Base-by-base conservation (phyloP, 2,888 invertebrate species). In the Ophion ellenae region DNA sequence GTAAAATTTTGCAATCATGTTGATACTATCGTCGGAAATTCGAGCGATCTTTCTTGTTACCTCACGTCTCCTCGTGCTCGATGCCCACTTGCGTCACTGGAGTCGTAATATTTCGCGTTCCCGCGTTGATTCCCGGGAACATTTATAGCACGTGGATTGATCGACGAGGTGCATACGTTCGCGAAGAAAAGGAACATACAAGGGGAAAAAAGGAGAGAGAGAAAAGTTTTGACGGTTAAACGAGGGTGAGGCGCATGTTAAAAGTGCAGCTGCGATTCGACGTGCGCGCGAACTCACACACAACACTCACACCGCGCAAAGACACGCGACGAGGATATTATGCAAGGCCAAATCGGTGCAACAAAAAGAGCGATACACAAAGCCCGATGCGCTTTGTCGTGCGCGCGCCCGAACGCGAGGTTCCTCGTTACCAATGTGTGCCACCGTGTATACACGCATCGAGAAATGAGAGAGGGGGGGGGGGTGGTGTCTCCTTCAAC, bases 301-400 rank as follows among this genome's bases (percentile, higher is more conserved):
- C 40, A 7, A 40, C 40, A 36, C 36, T 6, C 36, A 47, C 14
- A 47, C 47, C 47, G 11, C 47, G 40, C 47, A 10, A 47, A 47
- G 14, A 14, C n/a, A 59, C 36, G 66, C 59, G 69, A 59, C 67
- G 69, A 71, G 63, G 63, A 79, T 71, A 71, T 63, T 79, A 71
- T 71, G 66, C 81, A 75, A 85, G 81, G 78, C 61, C 69, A 73
- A 85, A 78, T 85, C 78, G 69, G 74, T 74, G 64, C 78, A 70
- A 79, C 81, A 73, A 73, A 78, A 36, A 47, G 40, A 77, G 47
- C 57, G 24, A 57, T 63, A 77, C 64, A 73, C 69, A 85, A 67
- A 77, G 66, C 32, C 57, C 40, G 47, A 17, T 67, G 66, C 32
- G 40, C 28, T 20, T 77, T 67, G 32, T 64, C 53, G 61, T 53